Conservation (phyloP, 2,797 vertebrate species). For the Hippopotamyrus pictus region DNA sequence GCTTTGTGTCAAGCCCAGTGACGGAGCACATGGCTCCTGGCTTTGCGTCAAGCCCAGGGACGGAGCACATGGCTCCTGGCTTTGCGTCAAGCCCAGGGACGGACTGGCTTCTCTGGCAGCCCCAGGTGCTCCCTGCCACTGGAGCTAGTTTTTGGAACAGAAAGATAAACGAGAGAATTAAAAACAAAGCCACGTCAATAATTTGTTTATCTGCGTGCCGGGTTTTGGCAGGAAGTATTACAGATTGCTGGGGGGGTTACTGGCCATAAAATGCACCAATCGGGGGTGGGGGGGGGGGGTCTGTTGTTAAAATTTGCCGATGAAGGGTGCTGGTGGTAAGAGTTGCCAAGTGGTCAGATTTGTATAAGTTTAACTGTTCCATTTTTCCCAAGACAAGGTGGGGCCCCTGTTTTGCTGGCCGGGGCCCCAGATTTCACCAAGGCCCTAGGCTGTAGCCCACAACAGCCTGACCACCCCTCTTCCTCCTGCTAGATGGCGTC, state of each 20-base stretch:
- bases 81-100: not conserved
- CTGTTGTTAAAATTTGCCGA: not conserved
- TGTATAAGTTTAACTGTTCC: not conserved
- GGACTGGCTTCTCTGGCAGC: not conserved
- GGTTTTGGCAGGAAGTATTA: not conserved
- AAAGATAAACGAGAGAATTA: not conserved
- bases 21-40: not conserved
- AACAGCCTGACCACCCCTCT: not conserved
- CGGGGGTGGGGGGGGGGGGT: not conserved
- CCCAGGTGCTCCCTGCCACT: not conserved
- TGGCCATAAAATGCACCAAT: not conserved
- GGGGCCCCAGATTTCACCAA: not conserved
- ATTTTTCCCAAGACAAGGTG: not conserved
- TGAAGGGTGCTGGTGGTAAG: not conserved
- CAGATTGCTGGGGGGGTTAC: not conserved
- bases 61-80: not conserved
- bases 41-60: not conserved
- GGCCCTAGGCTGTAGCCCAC: not conserved
- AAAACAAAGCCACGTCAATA: not conserved
- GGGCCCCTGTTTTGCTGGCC: not conserved
- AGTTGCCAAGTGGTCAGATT: not conserved
- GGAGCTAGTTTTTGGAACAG: not conserved
- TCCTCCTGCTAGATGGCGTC: not conserved
- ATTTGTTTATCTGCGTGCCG: not conserved
- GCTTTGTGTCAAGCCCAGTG: not conserved